Evolutionary conservation across 2,113 vertebrate species (phyloP).

Genomic region (Antechinus flavipes): DNA sequence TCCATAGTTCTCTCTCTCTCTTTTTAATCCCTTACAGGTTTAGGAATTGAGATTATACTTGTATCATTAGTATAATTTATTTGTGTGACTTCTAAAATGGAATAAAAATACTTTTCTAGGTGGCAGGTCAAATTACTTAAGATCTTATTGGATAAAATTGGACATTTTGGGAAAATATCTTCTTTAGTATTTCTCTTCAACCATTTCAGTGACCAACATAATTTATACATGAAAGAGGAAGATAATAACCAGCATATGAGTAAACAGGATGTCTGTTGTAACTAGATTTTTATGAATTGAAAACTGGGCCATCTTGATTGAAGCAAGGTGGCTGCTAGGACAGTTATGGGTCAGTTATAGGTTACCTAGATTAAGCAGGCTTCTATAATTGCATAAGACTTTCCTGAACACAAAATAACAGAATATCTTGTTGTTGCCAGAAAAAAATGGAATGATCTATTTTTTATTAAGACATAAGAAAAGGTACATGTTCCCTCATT

Average conservation of each 20-base stretch:
- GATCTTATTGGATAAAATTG: not conserved
- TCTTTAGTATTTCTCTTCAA: not conserved
- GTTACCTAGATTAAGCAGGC: not conserved
- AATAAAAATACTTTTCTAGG: not conserved
- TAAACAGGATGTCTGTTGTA: not conserved
- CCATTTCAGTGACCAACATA: not conserved
- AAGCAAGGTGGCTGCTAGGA: not conserved
- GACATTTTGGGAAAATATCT: not conserved
- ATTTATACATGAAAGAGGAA: not conserved
- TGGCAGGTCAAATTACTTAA: not conserved
- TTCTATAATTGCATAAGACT: not conserved
- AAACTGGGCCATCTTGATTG: not conserved
- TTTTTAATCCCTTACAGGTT: not conserved
- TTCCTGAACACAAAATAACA: not conserved
- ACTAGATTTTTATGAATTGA: not conserved
- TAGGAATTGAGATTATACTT: not conserved
- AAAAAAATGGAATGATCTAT: not conserved
- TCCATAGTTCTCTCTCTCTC: not conserved
- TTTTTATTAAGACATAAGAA: not conserved
- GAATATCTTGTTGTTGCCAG: not conserved
- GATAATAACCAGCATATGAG: not conserved
- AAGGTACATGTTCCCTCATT: not conserved
- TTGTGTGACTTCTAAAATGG: not conserved
- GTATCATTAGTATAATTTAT: not conserved
- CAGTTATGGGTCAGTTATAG: not conserved